Conservation (phyloP, 1,140 invertebrate genomes). For the Liolophura sinensis region DNA sequence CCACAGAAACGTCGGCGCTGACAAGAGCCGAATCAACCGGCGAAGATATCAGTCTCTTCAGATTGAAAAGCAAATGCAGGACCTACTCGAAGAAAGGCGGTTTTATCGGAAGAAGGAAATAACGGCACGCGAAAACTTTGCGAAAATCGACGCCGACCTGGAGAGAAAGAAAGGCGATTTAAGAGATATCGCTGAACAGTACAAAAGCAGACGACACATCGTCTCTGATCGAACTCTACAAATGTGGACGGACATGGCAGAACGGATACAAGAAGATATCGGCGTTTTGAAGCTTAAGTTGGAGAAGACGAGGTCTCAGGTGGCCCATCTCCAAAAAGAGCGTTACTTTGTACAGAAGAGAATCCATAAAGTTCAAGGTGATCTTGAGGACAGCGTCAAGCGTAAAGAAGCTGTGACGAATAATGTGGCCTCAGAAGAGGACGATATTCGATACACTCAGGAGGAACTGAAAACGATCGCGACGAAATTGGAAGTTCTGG, state of each 20-base stretch:
- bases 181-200: too few relatives aligned
- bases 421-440: slow-evolving; percentile 13
- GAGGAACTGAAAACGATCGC: slow-evolving; percentile 18
- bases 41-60: slow-evolving; percentile 19
- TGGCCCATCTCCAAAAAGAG: too few relatives aligned
- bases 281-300: too few relatives aligned
- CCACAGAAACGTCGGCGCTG: slow-evolving; percentile 12
- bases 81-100: slow-evolving; percentile 16
- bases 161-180: too few relatives aligned
- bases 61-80: slow-evolving; percentile 13
- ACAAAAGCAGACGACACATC: too few relatives aligned
- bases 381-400: too few relatives aligned
- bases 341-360: too few relatives aligned
- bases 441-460: slow-evolving; percentile 12
- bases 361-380: too few relatives aligned
- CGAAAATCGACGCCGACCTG: background rate
- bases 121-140: background rate
- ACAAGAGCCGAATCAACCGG: slow-evolving; percentile 12
- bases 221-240: too few relatives aligned
- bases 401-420: background rate
- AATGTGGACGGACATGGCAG: too few relatives aligned
- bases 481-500: slow-evolving; percentile 24
- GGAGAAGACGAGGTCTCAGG: too few relatives aligned
- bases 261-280: too few relatives aligned
- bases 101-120: slow-evolving; percentile 22